Evolutionary conservation across 2,797 vertebrate genomes (phyloP), one percentile per base, ranked within the genome.

Genomic region (Esox masquinongy): DNA sequence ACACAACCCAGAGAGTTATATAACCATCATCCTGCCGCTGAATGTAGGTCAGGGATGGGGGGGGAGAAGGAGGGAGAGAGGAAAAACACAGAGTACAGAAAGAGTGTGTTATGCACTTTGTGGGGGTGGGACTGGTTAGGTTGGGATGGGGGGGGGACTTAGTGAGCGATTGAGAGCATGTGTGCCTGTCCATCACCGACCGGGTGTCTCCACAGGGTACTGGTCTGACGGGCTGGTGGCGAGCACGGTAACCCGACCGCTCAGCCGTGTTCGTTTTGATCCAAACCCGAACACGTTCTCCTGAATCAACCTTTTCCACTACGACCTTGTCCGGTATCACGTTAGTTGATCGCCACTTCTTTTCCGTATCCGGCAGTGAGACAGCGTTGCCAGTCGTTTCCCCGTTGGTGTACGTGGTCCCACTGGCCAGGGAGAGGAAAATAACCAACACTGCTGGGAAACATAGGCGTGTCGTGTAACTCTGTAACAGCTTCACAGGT

Each of bases 1-100:
- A 59, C 53, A 59, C 53, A 59, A 59, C 53, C 53, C 53, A 59
- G 53, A 59, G 53, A 59, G 53, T 59, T 59, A 59, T n/a, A 59
- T 59, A 59, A 59, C 53, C 53, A 59, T 9, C 53, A 11, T 16
- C n/a, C 53, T 59, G 53, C 9, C 19, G n/a, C 53, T 59, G 26
- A 26, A 66, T 16, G 14, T 29, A 66, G 63, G 63, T 29, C 26
- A 29, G 26, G 15, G 15, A 64, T 24, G 63, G 26, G 15, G 63
- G 63, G 12, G 12, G 63, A 19, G 53, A 56, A n/a, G 61, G 26
- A 6, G 22, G n/a, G 1, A 61, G n/a, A 22, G 59, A 31, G 63
- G 29, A 29, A 29, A 66, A 66, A 29, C 26, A 66, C 22, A 29
- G 63, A 64, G 63, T 59, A 17, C 50, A 61, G 59, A 11, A 22